Evolutionary conservation across 1,140 invertebrate species (phyloP).

Genomic region (Idris sp.): DNA sequence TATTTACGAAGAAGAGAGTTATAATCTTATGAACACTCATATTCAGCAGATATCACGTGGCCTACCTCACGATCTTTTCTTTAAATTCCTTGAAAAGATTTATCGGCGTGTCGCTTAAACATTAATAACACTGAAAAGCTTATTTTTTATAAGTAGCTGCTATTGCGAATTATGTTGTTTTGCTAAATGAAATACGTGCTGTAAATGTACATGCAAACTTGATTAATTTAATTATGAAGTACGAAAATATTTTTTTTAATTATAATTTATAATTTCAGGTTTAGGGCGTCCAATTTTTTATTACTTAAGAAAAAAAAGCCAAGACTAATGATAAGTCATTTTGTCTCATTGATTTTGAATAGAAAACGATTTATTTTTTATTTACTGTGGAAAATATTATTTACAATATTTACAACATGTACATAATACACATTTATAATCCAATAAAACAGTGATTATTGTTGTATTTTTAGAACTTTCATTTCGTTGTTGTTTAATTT

Average conservation of each 20-base stretch:
- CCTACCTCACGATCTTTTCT: conserved; percentile 89
- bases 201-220: conserved; percentile 7
- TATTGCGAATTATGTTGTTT: background rate
- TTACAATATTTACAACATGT: too few relatives aligned
- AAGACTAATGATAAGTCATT: conserved; percentile 16
- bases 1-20: conserved; percentile 91
- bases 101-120: conserved; percentile 83
- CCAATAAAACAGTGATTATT: too few relatives aligned
- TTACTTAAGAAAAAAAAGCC: conserved; percentile 15
- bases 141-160: conserved; percentile 26
- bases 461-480: too few relatives aligned
- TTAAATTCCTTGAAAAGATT: conserved; percentile 89
- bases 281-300: conserved; percentile 18
- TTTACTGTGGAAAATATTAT: too few relatives aligned
- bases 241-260: conserved; percentile 17
- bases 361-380: background rate
- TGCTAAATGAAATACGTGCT: background rate
- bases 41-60: conserved; percentile 91
- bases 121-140: background rate
- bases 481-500: too few relatives aligned
- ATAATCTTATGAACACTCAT: conserved; percentile 88
- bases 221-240: too few relatives aligned
- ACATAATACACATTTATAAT: too few relatives aligned
- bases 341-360: too few relatives aligned
- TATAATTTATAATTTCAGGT: conserved; percentile 14